A percentile compares a stretch with the other conserved stretches of the same genome.
Evolutionary conservation across 2,113 vertebrate species (phyloP).

Genomic region (Miniopterus natalensis): DNA sequence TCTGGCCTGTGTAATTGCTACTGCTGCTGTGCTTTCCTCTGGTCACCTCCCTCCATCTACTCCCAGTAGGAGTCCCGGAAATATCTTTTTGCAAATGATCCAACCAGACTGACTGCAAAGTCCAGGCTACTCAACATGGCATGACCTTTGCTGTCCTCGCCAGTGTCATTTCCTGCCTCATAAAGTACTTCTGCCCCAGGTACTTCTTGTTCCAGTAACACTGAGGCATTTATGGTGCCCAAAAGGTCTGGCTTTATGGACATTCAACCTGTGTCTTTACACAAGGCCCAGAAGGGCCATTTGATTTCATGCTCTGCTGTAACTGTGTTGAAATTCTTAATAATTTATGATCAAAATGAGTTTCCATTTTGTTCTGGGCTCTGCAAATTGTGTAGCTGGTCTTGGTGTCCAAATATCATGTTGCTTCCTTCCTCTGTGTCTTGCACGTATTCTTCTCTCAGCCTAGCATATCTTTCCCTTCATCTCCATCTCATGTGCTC

Average conservation of each 20-base stretch:
- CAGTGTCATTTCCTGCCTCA: slow-evolving; percentile 69
- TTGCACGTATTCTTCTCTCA: neutral
- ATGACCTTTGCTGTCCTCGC: slow-evolving; percentile 50
- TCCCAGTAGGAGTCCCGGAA: neutral
- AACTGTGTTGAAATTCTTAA: slow-evolving; percentile 10
- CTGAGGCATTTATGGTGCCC: slow-evolving; percentile 54
- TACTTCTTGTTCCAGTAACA: slow-evolving; percentile 61
- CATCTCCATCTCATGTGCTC: neutral
- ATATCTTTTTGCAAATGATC: neutral
- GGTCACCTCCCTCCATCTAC: neutral
- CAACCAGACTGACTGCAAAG: slow-evolving; percentile 45
- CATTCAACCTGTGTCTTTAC: neutral
- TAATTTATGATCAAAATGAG: neutral
- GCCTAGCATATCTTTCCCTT: neutral
- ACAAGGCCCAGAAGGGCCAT: neutral
- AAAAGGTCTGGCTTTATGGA: neutral
- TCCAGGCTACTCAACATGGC: slow-evolving; percentile 4
- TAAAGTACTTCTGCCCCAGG: slow-evolving; percentile 55
- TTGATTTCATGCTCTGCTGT: slow-evolving; percentile 16
- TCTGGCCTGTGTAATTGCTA: neutral
- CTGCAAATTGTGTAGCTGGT: neutral
- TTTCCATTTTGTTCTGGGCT: slow-evolving; percentile 22
- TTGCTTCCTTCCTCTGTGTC: neutral
- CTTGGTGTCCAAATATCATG: neutral
- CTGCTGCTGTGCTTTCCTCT: neutral